Evolutionary conservation across 2,113 vertebrate species (phyloP), one percentile per base, ranked within the genome.

Genomic region (Girardinichthys multiradiatus): DNA sequence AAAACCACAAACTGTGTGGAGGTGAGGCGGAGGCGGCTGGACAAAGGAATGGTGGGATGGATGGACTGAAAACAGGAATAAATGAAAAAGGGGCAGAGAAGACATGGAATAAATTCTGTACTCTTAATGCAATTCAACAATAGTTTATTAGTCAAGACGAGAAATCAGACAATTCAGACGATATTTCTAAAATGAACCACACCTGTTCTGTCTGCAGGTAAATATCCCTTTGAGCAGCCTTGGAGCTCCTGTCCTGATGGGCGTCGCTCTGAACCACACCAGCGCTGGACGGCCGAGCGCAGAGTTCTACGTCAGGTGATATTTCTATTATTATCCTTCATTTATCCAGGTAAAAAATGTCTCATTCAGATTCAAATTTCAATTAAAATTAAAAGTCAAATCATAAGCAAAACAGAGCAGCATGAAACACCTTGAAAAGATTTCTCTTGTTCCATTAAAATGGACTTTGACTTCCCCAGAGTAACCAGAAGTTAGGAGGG

Each of bases 231-330:
- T 95, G 21, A 66, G 73, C 8, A 92, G 82, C 60, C 92, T 98
- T 3, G 94, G 94, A 29, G 84, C 90, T 12, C 96, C 97, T 0
- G 3, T 95, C 64, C 89, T 98, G 21, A 82, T 98, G 90, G 97
- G 97, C 24, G 90, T 98, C 0, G 96, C 95, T 12, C 80, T 96
- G 30, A 98, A 98, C 45, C 93, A 97, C 92, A 96, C 94, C 78
- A 97, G 96, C 0, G 95, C 95, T 0, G 95, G 96, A 60, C 85
- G 96, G 5, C 95, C 96, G 6, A 97, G 96, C 31, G 96, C 95
- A 0, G 96, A 97, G 87, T 97, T 97, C 88, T 95, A 92, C 1
- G 88, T 97, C 83, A 95, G 94, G 96, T 54, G 13, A 11, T 13
- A 39, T 39, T 39, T 39, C 11, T 39, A 54, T 54, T 51, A 3